Base-by-base conservation (phyloP, 1,140 invertebrate species). In the Metopolophium dirhodum region DNA sequence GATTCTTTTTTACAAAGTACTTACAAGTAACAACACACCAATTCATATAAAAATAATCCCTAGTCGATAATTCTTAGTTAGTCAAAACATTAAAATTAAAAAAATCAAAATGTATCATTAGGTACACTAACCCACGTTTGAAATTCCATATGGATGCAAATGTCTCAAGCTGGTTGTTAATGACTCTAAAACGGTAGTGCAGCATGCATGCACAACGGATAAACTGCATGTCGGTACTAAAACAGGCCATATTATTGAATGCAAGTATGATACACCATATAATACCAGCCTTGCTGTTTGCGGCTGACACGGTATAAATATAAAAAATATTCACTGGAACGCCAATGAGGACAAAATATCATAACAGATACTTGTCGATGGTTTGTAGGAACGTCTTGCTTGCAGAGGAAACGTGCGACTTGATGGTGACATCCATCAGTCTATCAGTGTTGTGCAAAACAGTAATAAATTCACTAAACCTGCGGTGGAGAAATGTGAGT, bases 181-280 rank as follows among this genome's bases (percentile, higher is more conserved):
- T 94, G 41, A 93, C 51, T 51, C 83, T 45, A 37, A 94, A 94
- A 22, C 94, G 77, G 8, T 91, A 26, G 11, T 83, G 57, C 41
- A 94, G 41, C 51, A 94, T 83, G 45, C 93, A 94, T 8, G 93
- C 93, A 54, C 93, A 94, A 22, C 92, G 94, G 9, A 94, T 90
- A n/a, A 94, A 94, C 57, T 94, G 93, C 85, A 94, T 26, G 37
- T 94, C 94, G 2, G 85, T 82, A 30, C 91, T 93, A 26, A 94
- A 94, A 41, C 93, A 89, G 1, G 94, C 68, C 54, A 94, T 26
- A 90, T 94, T 94, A 8, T 89, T 86, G 51, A 89, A 88, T 6
- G 91, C 89, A 47, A 94, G 51, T 18, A 94, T 47, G 8, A 89
- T 7, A 54, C 94, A 94, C 94, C 94, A 94, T 22, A 91, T 8